Base-by-base conservation (phyloP, 2,888 invertebrate species). In the Mechanitis messenoides region DNA sequence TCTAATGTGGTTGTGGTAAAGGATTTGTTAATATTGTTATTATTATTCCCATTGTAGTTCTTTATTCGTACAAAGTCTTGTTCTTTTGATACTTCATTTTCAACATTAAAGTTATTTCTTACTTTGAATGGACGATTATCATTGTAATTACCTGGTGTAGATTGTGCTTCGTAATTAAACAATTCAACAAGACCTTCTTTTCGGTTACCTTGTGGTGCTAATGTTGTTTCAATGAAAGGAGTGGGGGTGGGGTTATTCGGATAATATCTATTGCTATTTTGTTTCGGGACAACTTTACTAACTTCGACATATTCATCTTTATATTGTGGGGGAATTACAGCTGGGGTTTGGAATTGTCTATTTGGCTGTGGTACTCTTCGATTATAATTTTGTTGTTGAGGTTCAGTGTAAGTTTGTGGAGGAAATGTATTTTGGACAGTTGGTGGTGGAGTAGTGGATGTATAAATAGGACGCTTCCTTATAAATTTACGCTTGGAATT, bases 261-360 rank as follows among this genome's bases (percentile, higher is more conserved):
- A 68, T 78, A 83, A 68, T 75, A 83, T 67, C 78, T 77, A 33
- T 60, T 67, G 31, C 53, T 64, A 61, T 74, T 83, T 53, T 78
- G 80, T 70, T 88, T 89, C 3, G 89, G 86, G 6, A 84, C 84
- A 7, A 87, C 87, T 66, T 87, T 79, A 56, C 81, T 82, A 6
- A 90, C 89, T 81, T 90, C 90, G 3, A 90, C 89, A 65, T 90
- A 90, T 72, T 90, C 90, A 31, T 89, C 83, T 73, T 83, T 83
- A 59, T 78, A 85, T 66, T 87, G 82, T 67, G 84, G 86, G 71
- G 88, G 87, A 33, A 88, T 76, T 65, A 78, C 81, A 11, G 71
- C 67, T 7, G 73, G 68, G 20, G 70, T 68, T 7, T 70, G 67
- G 64, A 67, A 71, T 66, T 76, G 78, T 66, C 68, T 79, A 59